phyloP scores from a whole-genome alignment of 2,888 invertebrate species.

The Mongoloraphidia duomilia region DNA sequence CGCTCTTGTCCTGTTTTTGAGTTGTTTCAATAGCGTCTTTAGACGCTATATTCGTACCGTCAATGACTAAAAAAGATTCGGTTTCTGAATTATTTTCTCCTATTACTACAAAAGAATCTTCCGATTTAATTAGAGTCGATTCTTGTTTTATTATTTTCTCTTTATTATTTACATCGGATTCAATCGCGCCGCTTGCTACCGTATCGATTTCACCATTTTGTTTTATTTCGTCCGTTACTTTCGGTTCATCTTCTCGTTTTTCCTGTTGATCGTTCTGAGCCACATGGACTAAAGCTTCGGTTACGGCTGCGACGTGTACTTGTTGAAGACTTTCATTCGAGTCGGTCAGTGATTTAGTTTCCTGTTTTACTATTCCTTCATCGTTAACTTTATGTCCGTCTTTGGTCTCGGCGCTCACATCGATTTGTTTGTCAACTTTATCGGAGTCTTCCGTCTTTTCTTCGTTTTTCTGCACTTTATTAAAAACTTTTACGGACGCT shows the following conservation, averaged over 20 bases:
- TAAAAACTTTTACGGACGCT: too few relatives aligned
- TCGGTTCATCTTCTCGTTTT: constrained; percentile 2
- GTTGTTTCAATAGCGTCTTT: neutral
- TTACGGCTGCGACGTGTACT: constrained; percentile 24
- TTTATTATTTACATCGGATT: too few relatives aligned
- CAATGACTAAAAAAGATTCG: too few relatives aligned
- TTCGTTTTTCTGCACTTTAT: too few relatives aligned
- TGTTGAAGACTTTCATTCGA: neutral
- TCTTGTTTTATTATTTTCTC: too few relatives aligned
- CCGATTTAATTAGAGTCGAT: too few relatives aligned
- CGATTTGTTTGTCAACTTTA: too few relatives aligned
- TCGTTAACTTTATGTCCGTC: neutral
- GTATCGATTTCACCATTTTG: neutral
- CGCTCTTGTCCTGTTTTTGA: neutral
- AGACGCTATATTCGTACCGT: too few relatives aligned
- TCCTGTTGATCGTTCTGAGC: constrained; percentile 29
- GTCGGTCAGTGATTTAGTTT: neutral
- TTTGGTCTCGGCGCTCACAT: too few relatives aligned
- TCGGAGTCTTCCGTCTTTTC: too few relatives aligned
- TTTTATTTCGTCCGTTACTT: neutral
- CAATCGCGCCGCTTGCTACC: too few relatives aligned
- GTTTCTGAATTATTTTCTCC: neutral
- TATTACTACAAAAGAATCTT: neutral
- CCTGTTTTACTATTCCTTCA: neutral
- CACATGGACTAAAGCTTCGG: constrained; percentile 39